phyloP scores from a whole-genome alignment of 2,113 vertebrate genomes.

The Apaloderma vittatum region DNA sequence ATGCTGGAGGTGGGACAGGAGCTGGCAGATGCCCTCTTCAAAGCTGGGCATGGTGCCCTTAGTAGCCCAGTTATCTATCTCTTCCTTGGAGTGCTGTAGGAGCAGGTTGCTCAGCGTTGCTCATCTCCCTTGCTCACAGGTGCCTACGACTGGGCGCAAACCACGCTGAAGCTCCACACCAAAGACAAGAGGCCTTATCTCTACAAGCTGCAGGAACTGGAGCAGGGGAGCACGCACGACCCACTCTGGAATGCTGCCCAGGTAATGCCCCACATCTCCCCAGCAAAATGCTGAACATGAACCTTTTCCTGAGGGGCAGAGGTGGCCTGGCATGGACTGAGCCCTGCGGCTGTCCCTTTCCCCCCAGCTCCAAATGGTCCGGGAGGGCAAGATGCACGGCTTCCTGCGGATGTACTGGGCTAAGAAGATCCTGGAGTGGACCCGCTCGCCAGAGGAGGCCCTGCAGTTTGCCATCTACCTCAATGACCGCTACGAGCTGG shows the following conservation, averaged over 20 bases:
- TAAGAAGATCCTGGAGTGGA: constrained; percentile 95
- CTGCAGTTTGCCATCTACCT: constrained; percentile 87
- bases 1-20: background rate
- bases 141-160: constrained; percentile 84
- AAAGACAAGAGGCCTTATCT: constrained; percentile 83
- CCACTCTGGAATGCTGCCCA: constrained; percentile 89
- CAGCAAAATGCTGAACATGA: background rate
- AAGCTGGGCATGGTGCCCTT: background rate
- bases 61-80: background rate
- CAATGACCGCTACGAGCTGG: constrained; percentile 86
- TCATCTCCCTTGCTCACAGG: constrained; percentile 50
- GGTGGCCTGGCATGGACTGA: background rate
- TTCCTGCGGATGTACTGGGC: constrained; percentile 95
- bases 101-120: background rate
- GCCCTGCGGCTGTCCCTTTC: background rate
- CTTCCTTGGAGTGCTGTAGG: background rate
- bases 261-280: constrained; percentile 44
- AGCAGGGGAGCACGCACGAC: constrained; percentile 84
- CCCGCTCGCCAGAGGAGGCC: constrained; percentile 85
- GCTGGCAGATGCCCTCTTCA: background rate
- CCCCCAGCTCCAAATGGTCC: constrained; percentile 79
- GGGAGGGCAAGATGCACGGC: constrained; percentile 91
- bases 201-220: constrained; percentile 83
- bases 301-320: fast-evolving
- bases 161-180: constrained; percentile 83